These are phyloP conservation scores for Hormaphis cornu DNA, from an alignment of 1,140 invertebrate genomes.

Conservation along the genomic window DNA sequence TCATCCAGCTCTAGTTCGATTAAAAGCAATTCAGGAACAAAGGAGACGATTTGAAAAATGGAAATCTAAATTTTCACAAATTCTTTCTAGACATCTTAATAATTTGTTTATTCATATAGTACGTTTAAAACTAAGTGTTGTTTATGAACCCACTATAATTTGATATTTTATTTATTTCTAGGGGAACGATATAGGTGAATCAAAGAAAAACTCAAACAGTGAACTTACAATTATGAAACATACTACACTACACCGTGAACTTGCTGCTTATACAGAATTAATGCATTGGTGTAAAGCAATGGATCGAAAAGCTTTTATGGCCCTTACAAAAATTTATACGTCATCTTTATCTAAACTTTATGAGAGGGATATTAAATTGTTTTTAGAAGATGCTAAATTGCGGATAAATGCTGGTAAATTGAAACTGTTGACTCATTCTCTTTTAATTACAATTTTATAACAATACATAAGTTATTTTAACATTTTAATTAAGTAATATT, in stretches of 20 bases:
- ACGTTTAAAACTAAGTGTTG: slow-evolving; percentile 29
- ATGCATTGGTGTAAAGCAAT: slow-evolving; percentile 84
- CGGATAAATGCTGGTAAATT: slow-evolving; percentile 42
- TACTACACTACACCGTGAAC: slow-evolving; percentile 66
- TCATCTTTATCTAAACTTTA: slow-evolving; percentile 70
- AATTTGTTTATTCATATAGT: slow-evolving; percentile 89
- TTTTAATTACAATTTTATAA: not conserved
- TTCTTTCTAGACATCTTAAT: slow-evolving; percentile 76
- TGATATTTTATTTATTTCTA: slow-evolving; percentile 36
- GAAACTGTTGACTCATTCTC: not conserved
- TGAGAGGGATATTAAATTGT: slow-evolving; percentile 67
- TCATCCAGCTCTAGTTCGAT: slow-evolving; percentile 53
- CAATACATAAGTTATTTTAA: too few species aligned
- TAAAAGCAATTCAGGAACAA: slow-evolving; percentile 80
- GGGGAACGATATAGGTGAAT: slow-evolving; percentile 59
- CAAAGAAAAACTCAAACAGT: slow-evolving; percentile 46
- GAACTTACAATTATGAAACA: slow-evolving; percentile 59
- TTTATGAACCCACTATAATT: not conserved
- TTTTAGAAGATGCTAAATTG: slow-evolving; percentile 66
- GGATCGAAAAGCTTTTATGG: slow-evolving; percentile 70
- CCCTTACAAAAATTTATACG: slow-evolving; percentile 71
- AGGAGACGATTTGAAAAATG: slow-evolving; percentile 73
- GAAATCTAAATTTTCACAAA: slow-evolving; percentile 71
- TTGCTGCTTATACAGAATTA: slow-evolving; percentile 73
- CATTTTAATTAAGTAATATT: too few species aligned